Evolutionary conservation across 2,113 vertebrate genomes (phyloP).

Genomic region (Laticauda laticaudata): DNA sequence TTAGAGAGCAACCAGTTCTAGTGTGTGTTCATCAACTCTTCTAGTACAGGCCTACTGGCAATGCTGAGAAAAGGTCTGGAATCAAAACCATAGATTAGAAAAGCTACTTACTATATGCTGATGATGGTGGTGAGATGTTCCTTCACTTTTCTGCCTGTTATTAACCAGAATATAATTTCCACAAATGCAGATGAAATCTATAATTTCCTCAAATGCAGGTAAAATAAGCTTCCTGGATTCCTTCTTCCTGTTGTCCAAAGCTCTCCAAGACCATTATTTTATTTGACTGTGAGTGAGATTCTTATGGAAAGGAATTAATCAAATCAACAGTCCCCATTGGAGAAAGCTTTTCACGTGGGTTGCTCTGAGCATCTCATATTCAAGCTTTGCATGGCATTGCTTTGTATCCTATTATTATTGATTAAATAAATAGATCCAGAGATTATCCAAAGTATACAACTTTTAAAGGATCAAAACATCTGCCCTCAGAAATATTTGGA

Average conservation of each 20-base stretch:
- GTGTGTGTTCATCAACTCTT: neutral
- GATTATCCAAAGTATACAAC: slow-evolving; percentile 2
- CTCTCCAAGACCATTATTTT: neutral
- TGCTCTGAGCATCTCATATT: slow-evolving; percentile 16
- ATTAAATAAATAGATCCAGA: slow-evolving; percentile 32
- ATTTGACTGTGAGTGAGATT: neutral
- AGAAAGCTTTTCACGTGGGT: neutral
- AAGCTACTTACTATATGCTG: neutral
- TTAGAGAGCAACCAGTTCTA: neutral
- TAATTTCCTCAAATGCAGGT: neutral
- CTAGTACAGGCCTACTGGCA: neutral
- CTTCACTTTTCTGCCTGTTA: neutral
- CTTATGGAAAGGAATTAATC: neutral
- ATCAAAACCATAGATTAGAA: neutral
- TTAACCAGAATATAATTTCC: neutral
- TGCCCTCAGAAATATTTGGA: slow-evolving; percentile 39
- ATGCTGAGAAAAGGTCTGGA: neutral
- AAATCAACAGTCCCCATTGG: neutral
- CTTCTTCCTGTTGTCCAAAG: neutral
- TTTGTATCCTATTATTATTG: slow-evolving; percentile 32
- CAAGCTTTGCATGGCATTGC: slow-evolving; percentile 19
- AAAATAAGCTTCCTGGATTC: neutral
- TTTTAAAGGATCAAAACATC: slow-evolving; percentile 45
- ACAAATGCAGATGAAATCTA: neutral
- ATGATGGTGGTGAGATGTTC: neutral